Percentiles rank a stretch among this genome's conserved stretches.
Conservation (phyloP, 2,797 vertebrate species). For the Harpagifer antarcticus region DNA sequence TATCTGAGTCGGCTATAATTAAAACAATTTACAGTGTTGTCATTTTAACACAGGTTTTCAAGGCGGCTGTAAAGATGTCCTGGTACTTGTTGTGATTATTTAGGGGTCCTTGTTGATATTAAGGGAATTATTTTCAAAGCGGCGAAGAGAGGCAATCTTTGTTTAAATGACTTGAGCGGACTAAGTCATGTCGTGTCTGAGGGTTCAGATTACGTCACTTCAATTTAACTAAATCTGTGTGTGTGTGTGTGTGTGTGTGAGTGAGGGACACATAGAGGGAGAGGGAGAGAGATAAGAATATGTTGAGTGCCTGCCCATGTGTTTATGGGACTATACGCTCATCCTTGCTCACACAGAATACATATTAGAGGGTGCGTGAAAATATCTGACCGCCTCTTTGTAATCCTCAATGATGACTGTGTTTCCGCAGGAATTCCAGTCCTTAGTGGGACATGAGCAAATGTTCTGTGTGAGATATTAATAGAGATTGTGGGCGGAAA, state of each 20-base stretch:
- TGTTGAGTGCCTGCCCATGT: conserved; percentile 39
- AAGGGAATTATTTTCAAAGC: conserved; percentile 60
- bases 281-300: conserved; percentile 13
- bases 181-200: conserved; percentile 58
- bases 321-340: conserved; percentile 51
- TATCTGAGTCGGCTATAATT: conserved; percentile 79
- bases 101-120: conserved; percentile 63
- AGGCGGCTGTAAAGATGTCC: conserved; percentile 67
- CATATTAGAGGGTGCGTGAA: conserved; percentile 58
- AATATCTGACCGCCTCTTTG: conserved; percentile 60
- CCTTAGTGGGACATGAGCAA: conserved; percentile 79
- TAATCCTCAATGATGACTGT: conserved; percentile 69
- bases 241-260: neutral
- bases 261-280: neutral
- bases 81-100: conserved; percentile 71
- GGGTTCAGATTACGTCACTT: conserved; percentile 62
- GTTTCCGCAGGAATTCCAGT: conserved; percentile 78
- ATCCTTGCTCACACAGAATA: conserved; percentile 41
- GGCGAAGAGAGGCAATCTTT: conserved; percentile 51
- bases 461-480: conserved; percentile 78
- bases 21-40: conserved; percentile 80
- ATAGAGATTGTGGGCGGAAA: conserved; percentile 81
- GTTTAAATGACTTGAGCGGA: conserved; percentile 57
- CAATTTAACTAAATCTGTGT: conserved; percentile 50
- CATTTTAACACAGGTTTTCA: conserved; percentile 71